A percentile compares a stretch with the other conserved stretches of the same genome.
phyloP scores from a whole-genome alignment of 2,797 vertebrate species.

The Valencia hispanica region DNA sequence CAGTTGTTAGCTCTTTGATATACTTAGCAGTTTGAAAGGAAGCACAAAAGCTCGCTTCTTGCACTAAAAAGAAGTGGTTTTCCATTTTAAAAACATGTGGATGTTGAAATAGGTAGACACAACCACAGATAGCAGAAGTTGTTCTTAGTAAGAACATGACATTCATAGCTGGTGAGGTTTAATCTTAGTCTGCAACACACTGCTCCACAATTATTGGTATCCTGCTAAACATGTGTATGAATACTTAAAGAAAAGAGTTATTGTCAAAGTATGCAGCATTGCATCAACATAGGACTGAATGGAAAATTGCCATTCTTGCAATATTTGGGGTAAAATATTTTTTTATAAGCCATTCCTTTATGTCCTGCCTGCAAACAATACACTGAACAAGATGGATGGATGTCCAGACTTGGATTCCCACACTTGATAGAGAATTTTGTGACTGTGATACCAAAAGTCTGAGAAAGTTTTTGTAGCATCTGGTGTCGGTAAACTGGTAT shows the following conservation, averaged over 20 bases:
- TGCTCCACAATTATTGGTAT: not conserved
- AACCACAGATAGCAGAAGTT: conserved; percentile 9
- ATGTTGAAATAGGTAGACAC: conserved; percentile 16
- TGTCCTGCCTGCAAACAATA: not conserved
- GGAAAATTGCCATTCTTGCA: not conserved
- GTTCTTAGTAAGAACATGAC: conserved; percentile 3
- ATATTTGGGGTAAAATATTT: not conserved
- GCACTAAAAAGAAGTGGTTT: conserved; percentile 4
- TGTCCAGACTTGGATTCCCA: not conserved
- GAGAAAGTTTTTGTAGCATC: not conserved
- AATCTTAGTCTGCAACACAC: too few species aligned
- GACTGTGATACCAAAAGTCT: not conserved
- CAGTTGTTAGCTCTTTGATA: conserved; percentile 9
- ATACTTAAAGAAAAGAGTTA: not conserved
- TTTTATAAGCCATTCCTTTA: not conserved
- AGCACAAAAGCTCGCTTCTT: not conserved
- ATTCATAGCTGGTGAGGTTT: not conserved
- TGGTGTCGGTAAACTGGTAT: not conserved
- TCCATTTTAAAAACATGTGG: conserved; percentile 7
- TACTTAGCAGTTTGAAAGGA: conserved; percentile 3
- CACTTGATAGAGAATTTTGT: not conserved
- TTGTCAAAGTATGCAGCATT: not conserved
- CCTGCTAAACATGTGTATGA: not conserved
- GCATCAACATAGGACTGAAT: not conserved
- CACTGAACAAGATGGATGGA: not conserved